Evolutionary conservation across 2,113 vertebrate species (phyloP).

Genomic region (Proterorhinus semilunaris): DNA sequence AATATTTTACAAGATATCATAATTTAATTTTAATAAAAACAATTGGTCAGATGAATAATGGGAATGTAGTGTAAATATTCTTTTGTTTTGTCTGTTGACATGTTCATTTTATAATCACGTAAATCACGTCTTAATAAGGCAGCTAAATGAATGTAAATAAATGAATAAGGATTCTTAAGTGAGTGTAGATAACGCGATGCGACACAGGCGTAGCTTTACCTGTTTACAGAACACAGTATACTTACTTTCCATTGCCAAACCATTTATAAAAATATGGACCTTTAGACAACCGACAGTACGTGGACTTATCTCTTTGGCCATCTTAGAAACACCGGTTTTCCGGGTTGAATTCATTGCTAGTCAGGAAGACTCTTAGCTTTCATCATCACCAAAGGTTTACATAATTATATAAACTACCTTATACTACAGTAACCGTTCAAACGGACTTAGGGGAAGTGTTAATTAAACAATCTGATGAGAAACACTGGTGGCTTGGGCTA

Average conservation of each 20-base stretch:
- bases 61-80: too few species aligned
- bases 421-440: too few species aligned
- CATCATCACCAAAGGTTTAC: background rate
- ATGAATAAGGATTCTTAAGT: too few species aligned
- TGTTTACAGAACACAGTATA: constrained; percentile 1
- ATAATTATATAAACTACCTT: background rate
- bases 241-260: background rate
- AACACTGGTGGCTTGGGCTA: background rate
- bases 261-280: background rate
- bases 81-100: too few species aligned
- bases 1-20: too few species aligned
- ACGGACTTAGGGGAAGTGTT: too few species aligned
- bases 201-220: background rate
- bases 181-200: background rate
- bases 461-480: background rate
- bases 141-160: too few species aligned
- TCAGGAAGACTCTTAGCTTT: constrained; percentile 56
- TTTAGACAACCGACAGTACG: background rate
- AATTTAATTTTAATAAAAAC: too few species aligned
- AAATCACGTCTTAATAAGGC: too few species aligned
- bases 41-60: too few species aligned
- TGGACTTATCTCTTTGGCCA: background rate
- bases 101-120: too few species aligned
- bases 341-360: constrained; percentile 61
- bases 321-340: constrained; percentile 53